Evolutionary conservation across 2,113 vertebrate species (phyloP), one percentile per base, ranked within the genome.

Genomic region (Anser cygnoides): DNA sequence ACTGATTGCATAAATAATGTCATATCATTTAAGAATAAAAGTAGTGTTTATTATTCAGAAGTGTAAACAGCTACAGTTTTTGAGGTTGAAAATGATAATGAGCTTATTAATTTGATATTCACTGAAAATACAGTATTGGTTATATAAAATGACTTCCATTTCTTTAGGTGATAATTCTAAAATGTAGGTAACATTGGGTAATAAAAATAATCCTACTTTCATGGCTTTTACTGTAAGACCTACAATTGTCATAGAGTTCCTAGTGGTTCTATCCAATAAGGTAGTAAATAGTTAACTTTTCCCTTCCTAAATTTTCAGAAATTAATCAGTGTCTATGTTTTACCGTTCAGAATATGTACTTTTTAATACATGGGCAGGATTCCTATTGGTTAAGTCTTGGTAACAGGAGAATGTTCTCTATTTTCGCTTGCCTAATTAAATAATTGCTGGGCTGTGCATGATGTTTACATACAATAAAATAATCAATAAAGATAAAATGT

Each of bases 391-490:
- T 97, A 95, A 90, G 11, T 26, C 95, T 81, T 87, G 49, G 98
- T 93, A 94, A 98, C 96, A 89, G 71, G 31, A 80, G 72, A 96
- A 98, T 97, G 92, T 95, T 78, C 57, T 91, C 21, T 90, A 43
- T 89, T 77, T 90, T 97, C 49, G 22, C 46, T 61, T 73, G 58
- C 93, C 95, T 96, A 96, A 95, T 54, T 94, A 65, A 88, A 84
- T 95, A 92, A 96, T 95, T 72, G 44, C 49, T 58, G 41, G 20
- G 2, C 82, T 76, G 21, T 5, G 2, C 29, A 52, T 76, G 35
- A 70, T 97, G 81, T 98, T 98, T 98, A 59, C 84, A 96, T 89
- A 72, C 71, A 93, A 93, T 97, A 96, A 98, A 97, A 91, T 44
- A 95, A 73, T 95, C 76, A 67, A 39, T 54, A 92, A 92, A 95